Percentiles rank a stretch among this genome's conserved stretches.
These are phyloP conservation scores for Dione juno DNA, from an alignment of 2,888 invertebrate species.

Conservation along the genomic window DNA sequence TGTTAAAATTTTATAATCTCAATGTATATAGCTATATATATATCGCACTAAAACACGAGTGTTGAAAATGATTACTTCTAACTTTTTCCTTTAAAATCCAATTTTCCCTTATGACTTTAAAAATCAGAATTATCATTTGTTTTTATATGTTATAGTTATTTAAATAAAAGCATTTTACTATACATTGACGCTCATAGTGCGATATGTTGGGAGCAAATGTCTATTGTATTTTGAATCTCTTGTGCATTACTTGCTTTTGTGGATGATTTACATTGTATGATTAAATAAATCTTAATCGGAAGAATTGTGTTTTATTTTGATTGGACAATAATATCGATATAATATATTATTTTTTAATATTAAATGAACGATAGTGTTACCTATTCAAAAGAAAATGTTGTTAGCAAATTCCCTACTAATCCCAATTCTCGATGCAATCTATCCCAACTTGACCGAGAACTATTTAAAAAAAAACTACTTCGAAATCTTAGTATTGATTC, in stretches of 20 bases:
- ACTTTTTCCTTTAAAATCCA: background rate
- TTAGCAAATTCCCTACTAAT: too few relatives aligned
- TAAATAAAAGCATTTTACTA: too few relatives aligned
- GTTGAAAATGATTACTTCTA: background rate
- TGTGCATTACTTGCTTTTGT: constrained; percentile 79
- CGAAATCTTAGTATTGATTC: too few relatives aligned
- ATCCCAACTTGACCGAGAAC: too few relatives aligned
- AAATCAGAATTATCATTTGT: too few relatives aligned
- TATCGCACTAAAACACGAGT: constrained; percentile 2
- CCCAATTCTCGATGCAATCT: too few relatives aligned
- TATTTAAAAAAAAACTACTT: too few relatives aligned
- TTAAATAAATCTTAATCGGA: constrained; percentile 62
- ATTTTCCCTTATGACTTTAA: too few relatives aligned
- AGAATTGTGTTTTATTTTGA: constrained; percentile 44
- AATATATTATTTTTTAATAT: too few relatives aligned
- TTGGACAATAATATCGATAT: background rate
- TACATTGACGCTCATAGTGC: constrained; percentile 1
- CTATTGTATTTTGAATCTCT: constrained; percentile 76
- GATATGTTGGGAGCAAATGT: constrained; percentile 66
- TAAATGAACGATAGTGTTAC: too few relatives aligned
- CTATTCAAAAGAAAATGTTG: too few relatives aligned
- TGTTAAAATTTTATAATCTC: constrained; percentile 63
- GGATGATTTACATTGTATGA: constrained; percentile 72
- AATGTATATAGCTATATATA: constrained; percentile 65
- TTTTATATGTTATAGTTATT: too few relatives aligned